Evolutionary conservation across 2,113 vertebrate genomes (phyloP).

Genomic region (Orientallactaga bullata): DNA sequence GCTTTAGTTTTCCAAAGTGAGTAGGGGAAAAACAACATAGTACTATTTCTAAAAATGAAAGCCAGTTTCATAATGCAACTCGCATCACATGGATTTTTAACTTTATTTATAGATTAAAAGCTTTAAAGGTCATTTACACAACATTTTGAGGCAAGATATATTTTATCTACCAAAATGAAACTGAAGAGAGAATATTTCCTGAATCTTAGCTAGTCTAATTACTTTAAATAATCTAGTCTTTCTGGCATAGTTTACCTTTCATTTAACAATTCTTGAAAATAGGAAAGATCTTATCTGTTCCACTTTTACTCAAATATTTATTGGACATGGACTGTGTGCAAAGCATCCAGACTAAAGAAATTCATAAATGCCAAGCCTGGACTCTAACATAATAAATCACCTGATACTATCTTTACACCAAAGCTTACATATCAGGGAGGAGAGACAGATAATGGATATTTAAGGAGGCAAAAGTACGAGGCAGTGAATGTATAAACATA

Average conservation of each 20-base stretch:
- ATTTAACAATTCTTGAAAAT: neutral
- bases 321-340: neutral
- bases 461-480: neutral
- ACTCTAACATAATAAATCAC: neutral
- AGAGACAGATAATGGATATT: neutral
- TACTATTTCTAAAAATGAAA: neutral
- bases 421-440: neutral
- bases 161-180: conserved; percentile 8
- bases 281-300: neutral
- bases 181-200: neutral
- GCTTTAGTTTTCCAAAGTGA: conserved; percentile 5
- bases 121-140: conserved; percentile 17
- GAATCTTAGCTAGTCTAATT: neutral
- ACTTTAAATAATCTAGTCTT: conserved; percentile 8
- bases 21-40: neutral
- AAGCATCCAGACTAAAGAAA: neutral
- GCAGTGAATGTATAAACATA: neutral
- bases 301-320: neutral
- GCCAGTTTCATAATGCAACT: neutral
- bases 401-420: neutral
- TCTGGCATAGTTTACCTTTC: neutral
- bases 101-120: neutral
- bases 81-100: neutral
- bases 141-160: neutral
- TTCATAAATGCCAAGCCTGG: neutral